A percentile compares a stretch with the other conserved stretches of the same genome.
Conservation (phyloP, 2,888 invertebrate species). For the Drosophila phalerata region DNA sequence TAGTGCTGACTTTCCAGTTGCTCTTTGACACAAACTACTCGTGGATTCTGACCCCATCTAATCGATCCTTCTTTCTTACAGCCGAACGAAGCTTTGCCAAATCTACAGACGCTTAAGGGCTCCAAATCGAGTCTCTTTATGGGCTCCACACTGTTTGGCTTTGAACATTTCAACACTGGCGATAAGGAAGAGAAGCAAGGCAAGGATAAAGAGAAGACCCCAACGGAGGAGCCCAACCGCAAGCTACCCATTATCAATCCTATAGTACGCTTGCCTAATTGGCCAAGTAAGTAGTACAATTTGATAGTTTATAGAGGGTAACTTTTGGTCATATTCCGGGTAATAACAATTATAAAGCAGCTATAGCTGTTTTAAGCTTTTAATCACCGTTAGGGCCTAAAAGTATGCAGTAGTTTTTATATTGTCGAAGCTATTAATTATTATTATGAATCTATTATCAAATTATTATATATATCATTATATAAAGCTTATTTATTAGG, state of each 20-base stretch:
- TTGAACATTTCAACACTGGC: constrained; percentile 78
- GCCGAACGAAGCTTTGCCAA: constrained; percentile 85
- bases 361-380: no score
- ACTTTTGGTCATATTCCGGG: no score
- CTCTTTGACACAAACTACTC: constrained; percentile 68
- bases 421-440: neutral
- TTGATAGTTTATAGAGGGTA: no score
- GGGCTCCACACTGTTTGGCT: constrained; percentile 84
- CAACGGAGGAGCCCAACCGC: constrained; percentile 87
- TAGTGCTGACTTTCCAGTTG: constrained; percentile 82
- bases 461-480: no score
- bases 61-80: constrained; percentile 70
- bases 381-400: no score
- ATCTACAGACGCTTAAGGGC: constrained; percentile 87
- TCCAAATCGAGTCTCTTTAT: constrained; percentile 87
- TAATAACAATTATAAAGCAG: no score
- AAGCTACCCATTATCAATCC: constrained; percentile 96
- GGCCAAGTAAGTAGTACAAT: constrained; percentile 89
- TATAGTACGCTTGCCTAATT: constrained; percentile 93
- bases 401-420: neutral
- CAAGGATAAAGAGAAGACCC: constrained; percentile 82
- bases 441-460: no score
- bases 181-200: constrained; percentile 84
- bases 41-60: constrained; percentile 31
- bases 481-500: no score